Percentiles rank a stretch among this genome's conserved stretches.
Conservation (phyloP, 2,797 vertebrate genomes). For the Pteronotus mesoamericanus region DNA sequence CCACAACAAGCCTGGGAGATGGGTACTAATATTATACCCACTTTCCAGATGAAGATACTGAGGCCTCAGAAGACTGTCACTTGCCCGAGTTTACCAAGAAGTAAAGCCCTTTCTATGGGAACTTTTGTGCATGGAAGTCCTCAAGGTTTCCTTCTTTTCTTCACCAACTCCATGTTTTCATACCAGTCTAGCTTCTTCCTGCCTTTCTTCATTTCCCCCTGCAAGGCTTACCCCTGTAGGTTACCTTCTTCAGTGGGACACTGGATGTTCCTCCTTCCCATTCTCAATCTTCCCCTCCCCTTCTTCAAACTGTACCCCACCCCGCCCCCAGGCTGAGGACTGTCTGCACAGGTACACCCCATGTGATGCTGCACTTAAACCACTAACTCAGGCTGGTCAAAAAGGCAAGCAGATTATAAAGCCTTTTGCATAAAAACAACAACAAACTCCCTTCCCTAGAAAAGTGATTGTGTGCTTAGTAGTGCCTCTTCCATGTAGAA, state of each 20-base stretch:
- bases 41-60: background rate
- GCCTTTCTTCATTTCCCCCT: background rate
- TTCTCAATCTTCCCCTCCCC: background rate
- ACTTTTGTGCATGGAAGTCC: background rate
- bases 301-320: background rate
- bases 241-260: background rate
- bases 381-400: background rate
- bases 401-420: background rate
- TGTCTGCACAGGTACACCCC: background rate
- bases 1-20: background rate
- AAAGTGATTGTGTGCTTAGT: background rate
- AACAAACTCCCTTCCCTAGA: background rate
- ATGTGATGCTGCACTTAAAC: too few species aligned
- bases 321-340: background rate
- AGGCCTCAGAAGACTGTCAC: background rate
- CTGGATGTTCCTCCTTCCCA: background rate
- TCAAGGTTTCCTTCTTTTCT: background rate
- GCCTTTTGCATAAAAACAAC: background rate
- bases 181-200: background rate
- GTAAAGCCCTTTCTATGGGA: background rate
- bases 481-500: background rate
- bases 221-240: background rate
- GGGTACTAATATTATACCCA: background rate
- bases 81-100: background rate
- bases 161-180: background rate